These are phyloP conservation scores for Diploptera punctata DNA, from an alignment of 2,888 invertebrate species.

Conservation along the genomic window DNA sequence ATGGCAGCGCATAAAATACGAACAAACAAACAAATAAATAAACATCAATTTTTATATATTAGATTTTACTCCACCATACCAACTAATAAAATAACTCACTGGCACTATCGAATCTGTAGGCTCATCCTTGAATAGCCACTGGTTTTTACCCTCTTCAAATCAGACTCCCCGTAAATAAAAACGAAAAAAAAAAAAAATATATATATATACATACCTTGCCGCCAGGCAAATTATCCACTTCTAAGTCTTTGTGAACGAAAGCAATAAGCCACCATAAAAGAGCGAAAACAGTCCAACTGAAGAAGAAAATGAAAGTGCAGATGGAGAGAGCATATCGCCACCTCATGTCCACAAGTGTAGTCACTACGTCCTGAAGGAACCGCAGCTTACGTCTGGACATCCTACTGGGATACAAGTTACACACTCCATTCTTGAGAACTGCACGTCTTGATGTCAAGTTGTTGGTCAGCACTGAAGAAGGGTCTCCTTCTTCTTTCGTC, in stretches of 20 bases:
- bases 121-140: too few species aligned
- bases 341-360: constrained; percentile 71
- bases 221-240: constrained; percentile 59
- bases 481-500: neutral
- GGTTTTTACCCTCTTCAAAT: too few species aligned
- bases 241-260: constrained; percentile 78
- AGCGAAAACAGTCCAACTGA: constrained; percentile 82
- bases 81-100: too few species aligned
- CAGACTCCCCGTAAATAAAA: too few species aligned
- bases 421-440: constrained; percentile 36
- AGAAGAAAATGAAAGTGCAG: constrained; percentile 67
- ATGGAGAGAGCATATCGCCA: constrained; percentile 74
- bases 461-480: too few species aligned
- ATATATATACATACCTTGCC: constrained; percentile 32
- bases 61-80: too few species aligned
- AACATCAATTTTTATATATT: too few species aligned
- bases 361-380: constrained; percentile 45
- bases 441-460: neutral
- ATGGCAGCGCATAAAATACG: too few species aligned
- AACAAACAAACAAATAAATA: too few species aligned
- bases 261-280: constrained; percentile 79
- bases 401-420: constrained; percentile 10
- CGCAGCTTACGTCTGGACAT: neutral
- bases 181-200: too few species aligned
- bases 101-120: too few species aligned